Conservation (phyloP, 2,888 invertebrate genomes). For the Proisotoma minuta region DNA sequence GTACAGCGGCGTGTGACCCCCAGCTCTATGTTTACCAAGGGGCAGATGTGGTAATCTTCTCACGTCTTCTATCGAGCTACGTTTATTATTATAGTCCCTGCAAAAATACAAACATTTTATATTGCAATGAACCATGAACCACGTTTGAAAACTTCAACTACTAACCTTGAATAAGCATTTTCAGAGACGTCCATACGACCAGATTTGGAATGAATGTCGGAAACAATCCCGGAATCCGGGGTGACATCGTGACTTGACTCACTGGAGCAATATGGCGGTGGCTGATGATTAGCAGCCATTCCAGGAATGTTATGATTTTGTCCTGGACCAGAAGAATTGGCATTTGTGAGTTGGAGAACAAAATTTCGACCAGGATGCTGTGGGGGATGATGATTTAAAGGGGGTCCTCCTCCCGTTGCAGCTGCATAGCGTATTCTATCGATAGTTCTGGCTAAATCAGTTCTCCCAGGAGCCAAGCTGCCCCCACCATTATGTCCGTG, state of each 20-base stretch:
- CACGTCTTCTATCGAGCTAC: conserved; percentile 47
- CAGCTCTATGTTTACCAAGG: conserved; percentile 40
- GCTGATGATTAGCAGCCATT: conserved; percentile 45
- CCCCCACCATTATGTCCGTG: conserved; percentile 21
- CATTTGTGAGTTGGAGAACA: conserved; percentile 45
- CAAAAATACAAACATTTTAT: conserved; percentile 8
- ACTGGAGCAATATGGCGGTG: conserved; percentile 47
- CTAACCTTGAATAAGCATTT: conserved; percentile 47
- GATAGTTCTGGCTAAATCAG: conserved; percentile 47
- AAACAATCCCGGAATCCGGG: conserved; percentile 47
- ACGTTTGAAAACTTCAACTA: background rate
- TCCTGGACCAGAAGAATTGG: conserved; percentile 28
- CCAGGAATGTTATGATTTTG: conserved; percentile 41
- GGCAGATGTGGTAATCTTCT: conserved; percentile 45
- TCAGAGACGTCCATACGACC: conserved; percentile 46
- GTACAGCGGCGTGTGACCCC: conserved; percentile 45
- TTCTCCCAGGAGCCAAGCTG: conserved; percentile 38
- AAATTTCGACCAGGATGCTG: conserved; percentile 46
- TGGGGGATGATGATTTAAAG: conserved; percentile 20
- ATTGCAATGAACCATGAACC: background rate
- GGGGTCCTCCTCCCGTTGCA: conserved; percentile 42
- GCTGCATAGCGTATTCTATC: conserved; percentile 47
- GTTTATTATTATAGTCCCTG: conserved; percentile 46
- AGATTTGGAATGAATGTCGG: conserved; percentile 47
- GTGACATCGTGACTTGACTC: conserved; percentile 48